Evolutionary conservation across 1,140 invertebrate genomes (phyloP), one percentile per base, ranked within the genome.

Genomic region (Apis dorsata): DNA sequence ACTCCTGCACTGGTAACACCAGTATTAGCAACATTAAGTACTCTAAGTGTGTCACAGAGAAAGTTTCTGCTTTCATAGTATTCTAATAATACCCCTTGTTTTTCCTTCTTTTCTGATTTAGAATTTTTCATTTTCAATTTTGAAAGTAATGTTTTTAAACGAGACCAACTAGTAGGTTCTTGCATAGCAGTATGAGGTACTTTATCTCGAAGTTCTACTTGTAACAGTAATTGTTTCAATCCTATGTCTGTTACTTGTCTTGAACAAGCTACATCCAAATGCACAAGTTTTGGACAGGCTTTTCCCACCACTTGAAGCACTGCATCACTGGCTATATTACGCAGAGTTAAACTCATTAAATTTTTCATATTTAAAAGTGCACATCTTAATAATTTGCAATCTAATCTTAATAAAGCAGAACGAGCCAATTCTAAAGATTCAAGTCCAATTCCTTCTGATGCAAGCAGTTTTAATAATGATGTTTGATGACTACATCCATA

Each of bases 401-500:
- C 94, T 10, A 95, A 82, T 71, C 94, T 87, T 0, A 95, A 78
- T 0, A 95, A 84, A 2, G 94, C 93, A 4, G 93, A 93, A 12
- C 94, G 90, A 13, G 93, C 92, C 5, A 95, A 60, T 83, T 94
- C 92, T 8, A 94, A 78, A 3, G 91, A 93, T 44, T 93, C 91
- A 0, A 95, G 75, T 24, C 94, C 94, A 10, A 85, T 86, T 21
- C 94, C 94, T 77, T 94, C 94, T 0, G 84, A 88, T 0, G 93
- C 91, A 11, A 95, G 81, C 12, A 94, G 87, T 55, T 92, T 92
- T 0, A 95, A 79, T 2, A 95, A 68, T 0, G 92, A 93, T 9
- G 93, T 94, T 79, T 95, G 94, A 83, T 95, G 94, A 28, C 93
- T 94, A 84, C 94, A 95, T 21, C 94, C 94, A 70, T 94, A 95